A percentile compares a stretch with the other conserved stretches of the same genome.
These are phyloP conservation scores for Adelognathus sp. DNA, from an alignment of 2,888 invertebrate species.

Conservation along the genomic window DNA sequence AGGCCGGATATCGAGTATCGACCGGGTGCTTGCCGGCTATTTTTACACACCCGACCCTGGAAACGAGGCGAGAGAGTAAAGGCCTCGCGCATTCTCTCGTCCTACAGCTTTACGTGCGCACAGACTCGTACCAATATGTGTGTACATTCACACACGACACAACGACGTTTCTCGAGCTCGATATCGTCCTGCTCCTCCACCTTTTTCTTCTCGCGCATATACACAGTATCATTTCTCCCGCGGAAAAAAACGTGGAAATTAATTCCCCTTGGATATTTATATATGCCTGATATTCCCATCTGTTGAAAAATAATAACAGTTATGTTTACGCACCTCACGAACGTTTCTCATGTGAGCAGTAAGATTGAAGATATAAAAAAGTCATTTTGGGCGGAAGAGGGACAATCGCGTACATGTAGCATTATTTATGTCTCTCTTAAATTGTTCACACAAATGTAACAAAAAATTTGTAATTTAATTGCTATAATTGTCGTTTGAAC, in stretches of 20 bases:
- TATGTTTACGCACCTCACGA: not conserved
- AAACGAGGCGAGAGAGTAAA: slow-evolving; percentile 55
- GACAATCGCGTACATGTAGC: too few relatives aligned
- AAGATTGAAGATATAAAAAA: not conserved
- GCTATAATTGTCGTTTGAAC: too few relatives aligned
- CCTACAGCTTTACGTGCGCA: slow-evolving; percentile 1
- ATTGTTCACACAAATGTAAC: too few relatives aligned
- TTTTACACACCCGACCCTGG: slow-evolving; percentile 53
- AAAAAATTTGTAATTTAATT: too few relatives aligned
- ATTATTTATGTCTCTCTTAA: too few relatives aligned
- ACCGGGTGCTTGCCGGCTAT: slow-evolving; percentile 49
- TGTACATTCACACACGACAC: not conserved
- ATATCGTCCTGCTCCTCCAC: not conserved
- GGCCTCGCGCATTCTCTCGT: slow-evolving; percentile 43
- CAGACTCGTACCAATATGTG: not conserved
- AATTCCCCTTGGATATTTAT: not conserved
- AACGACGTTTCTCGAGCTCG: not conserved
- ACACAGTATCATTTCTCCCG: not conserved
- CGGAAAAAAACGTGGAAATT: not conserved
- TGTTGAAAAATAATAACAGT: not conserved
- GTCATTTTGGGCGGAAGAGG: too few relatives aligned
- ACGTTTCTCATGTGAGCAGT: not conserved
- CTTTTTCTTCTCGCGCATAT: not conserved
- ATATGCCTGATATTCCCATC: not conserved
- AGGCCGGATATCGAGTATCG: slow-evolving; percentile 59